Evolutionary conservation across 2,797 vertebrate species (phyloP), one percentile per base, ranked within the genome.

Genomic region (Molossus molossus): DNA sequence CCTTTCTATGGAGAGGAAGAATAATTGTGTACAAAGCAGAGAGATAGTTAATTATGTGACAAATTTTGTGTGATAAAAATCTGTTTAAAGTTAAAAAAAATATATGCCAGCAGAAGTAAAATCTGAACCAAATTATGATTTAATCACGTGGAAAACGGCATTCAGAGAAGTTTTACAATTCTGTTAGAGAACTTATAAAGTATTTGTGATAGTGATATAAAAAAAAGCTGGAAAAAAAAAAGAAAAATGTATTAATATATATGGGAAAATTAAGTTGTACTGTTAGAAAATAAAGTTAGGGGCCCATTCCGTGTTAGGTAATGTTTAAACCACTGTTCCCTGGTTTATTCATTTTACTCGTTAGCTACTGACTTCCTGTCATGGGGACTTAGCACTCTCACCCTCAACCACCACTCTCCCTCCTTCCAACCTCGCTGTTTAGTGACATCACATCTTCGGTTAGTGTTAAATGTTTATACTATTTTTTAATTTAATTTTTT

Each of bases 121-220:
- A 37, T 48, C 37, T 25, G 58, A 67, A 76, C 48, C 67, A 57
- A 29, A 10, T 73, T 64, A 33, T 89, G 33, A 65, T 64, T 81
- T 69, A 70, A 58, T 20, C 64, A 40, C 14, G 11, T 57, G 81
- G 76, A 62, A 82, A 82, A 92, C 37, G 62, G 14, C 48, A 72
- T 45, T 37, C 6, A 9, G 29, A 77, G 45, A 62, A 81, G 37
- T 48, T 50, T 62, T 48, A n/a, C 12, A 48, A 23, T 70, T 84
- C 37, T 89, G 11, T 57, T 87, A 57, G 33, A 94, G 8, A 62
- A 58, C 48, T 48, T 77, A 20, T 94, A 29, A 93, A 79, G 91
- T 85, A 86, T 73, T 14, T 77, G 29, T 57, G 33, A 62, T 76
- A 48, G 8, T 75, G 45, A 73, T 23, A 76, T 73, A 48, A 65